A percentile compares a stretch with the other conserved stretches of the same genome.
Evolutionary conservation across 2,797 vertebrate species (phyloP).

Genomic region (Pseudochromis fuscus): DNA sequence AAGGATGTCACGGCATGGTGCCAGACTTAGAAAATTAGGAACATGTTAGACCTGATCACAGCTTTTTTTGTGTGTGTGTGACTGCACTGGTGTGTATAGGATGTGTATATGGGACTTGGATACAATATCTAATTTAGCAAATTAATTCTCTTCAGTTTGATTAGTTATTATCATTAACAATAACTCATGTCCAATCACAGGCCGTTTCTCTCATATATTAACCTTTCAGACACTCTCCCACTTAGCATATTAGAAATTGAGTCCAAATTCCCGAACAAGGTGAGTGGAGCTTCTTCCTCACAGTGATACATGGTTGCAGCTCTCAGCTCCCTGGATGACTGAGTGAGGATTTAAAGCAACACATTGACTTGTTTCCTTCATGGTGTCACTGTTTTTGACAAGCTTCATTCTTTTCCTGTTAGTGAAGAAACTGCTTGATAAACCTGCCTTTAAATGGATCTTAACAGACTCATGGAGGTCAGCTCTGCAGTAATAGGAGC

Average conservation of each 20-base stretch:
- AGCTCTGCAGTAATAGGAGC: conserved; percentile 57
- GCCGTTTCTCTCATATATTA: conserved; percentile 88
- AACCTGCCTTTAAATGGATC: conserved; percentile 78
- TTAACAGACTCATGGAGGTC: conserved; percentile 72
- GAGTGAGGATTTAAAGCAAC: conserved; percentile 79
- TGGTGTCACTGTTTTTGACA: conserved; percentile 76
- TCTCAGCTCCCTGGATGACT: conserved; percentile 77
- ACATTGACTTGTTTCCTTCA: conserved; percentile 78
- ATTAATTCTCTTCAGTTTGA: conserved; percentile 94
- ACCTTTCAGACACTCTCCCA: conserved; percentile 80
- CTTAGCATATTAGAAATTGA: conserved; percentile 85
- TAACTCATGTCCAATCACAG: conserved; percentile 86
- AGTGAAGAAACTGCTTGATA: conserved; percentile 75
- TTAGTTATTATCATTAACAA: conserved; percentile 90
- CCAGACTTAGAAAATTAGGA: conserved; percentile 57
- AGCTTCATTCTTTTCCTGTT: conserved; percentile 80
- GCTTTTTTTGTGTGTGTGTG: conserved; percentile 21
- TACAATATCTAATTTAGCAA: conserved; percentile 93
- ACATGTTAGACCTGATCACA: conserved; percentile 51
- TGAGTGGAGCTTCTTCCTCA: conserved; percentile 77
- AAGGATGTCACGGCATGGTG: conserved; percentile 32
- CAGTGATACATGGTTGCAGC: conserved; percentile 83
- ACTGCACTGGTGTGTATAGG: conserved; percentile 18
- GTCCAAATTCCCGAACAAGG: conserved; percentile 76
- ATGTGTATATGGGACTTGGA: conserved; percentile 44